Percentiles rank a stretch among this genome's conserved stretches.
Conservation (phyloP, 2,888 invertebrate genomes). For the Drosophila emarginata region DNA sequence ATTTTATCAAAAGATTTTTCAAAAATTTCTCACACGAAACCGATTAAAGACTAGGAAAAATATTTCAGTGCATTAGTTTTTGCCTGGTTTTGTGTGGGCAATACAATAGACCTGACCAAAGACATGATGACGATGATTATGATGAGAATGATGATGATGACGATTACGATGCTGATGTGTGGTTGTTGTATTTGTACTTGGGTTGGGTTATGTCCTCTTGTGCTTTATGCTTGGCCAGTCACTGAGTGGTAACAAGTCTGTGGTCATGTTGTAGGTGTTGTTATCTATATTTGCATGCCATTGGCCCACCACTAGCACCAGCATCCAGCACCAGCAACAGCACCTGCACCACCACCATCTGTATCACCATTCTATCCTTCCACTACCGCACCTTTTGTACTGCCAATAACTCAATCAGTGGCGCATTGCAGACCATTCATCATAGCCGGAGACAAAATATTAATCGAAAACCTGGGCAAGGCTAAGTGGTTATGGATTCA, state of each 20-base stretch:
- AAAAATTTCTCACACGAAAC: too few species aligned
- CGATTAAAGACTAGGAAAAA: background rate
- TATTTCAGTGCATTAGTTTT: conserved; percentile 1
- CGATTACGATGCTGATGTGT: background rate
- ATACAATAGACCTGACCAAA: background rate
- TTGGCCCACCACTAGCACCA: background rate
- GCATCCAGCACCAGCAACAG: too few species aligned
- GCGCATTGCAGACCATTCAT: conserved; percentile 69
- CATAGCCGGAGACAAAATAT: conserved; percentile 49
- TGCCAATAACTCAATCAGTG: conserved; percentile 71
- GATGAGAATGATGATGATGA: background rate
- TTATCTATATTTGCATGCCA: conserved; percentile 63
- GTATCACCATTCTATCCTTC: background rate
- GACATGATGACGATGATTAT: background rate
- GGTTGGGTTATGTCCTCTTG: conserved; percentile 40
- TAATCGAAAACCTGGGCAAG: conserved; percentile 55
- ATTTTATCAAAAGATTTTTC: too few species aligned
- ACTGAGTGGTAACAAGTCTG: conserved; percentile 53
- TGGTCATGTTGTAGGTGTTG: conserved; percentile 70
- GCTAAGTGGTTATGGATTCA: conserved; percentile 54
- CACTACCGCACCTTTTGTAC: background rate
- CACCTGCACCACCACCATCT: too few species aligned
- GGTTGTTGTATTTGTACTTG: conserved; percentile 30
- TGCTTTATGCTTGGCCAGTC: conserved; percentile 49
- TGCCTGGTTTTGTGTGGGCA: background rate